phyloP scores from a whole-genome alignment of 2,888 invertebrate species.

The Diogma glabrata region DNA sequence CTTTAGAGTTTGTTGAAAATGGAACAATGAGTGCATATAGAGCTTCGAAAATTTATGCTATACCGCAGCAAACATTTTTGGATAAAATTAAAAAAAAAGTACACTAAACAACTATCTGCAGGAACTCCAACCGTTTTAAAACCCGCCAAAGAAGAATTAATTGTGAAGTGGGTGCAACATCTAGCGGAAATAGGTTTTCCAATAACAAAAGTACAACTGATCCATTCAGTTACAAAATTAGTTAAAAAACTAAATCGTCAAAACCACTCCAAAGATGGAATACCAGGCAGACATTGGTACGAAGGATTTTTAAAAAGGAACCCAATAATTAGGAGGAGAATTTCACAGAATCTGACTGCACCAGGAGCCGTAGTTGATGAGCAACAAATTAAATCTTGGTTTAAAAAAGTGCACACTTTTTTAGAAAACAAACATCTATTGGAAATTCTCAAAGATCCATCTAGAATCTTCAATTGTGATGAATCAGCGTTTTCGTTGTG shows the following conservation, averaged over 20 bases:
- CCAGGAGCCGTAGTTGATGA: neutral
- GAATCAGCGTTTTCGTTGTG: constrained; percentile 1
- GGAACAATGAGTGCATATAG: no score
- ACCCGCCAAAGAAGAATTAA: no score
- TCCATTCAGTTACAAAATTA: neutral
- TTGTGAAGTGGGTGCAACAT: no score
- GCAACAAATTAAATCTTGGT: no score
- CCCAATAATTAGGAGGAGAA: neutral
- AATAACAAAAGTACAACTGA: neutral
- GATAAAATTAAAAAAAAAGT: neutral
- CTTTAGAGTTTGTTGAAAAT: no score
- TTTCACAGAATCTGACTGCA: neutral
- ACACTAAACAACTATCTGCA: neutral
- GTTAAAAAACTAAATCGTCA: neutral
- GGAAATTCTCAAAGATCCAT: no score
- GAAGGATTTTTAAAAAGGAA: no score
- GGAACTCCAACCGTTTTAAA: no score
- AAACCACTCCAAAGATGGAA: neutral
- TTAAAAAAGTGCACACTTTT: neutral
- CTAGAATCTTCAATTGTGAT: neutral
- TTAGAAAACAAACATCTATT: neutral
- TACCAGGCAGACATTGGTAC: no score
- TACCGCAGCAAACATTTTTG: neutral
- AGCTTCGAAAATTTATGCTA: no score
- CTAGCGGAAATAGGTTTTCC: neutral